Evolutionary conservation across 1,140 invertebrate genomes (phyloP), one percentile per base, ranked within the genome.

Genomic region (Tetranychus urticae): DNA sequence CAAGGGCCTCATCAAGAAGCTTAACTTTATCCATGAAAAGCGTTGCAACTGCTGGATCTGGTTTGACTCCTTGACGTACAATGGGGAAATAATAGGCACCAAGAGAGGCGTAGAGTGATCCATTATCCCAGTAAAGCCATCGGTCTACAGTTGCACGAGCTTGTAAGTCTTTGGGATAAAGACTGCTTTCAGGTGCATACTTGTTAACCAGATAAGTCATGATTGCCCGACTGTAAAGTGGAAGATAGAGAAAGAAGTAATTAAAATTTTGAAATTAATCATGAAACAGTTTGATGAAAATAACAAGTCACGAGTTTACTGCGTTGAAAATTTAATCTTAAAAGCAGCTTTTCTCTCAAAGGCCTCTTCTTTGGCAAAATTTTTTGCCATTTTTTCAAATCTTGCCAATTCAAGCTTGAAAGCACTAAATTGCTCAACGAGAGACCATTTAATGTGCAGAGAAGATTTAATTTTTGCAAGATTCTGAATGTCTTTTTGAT

Each of bases 91-190:
- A n/a, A 56, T 56, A 56, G 36, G 64, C 65, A 1, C 39, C 56
- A n/a, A 59, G 45, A 48, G 66, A 39, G 12, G 56, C 60, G 59
- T 63, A 66, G 2, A 68, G 58, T 6, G 61, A 61, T 12, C 79
- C 80, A 10, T 69, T 65, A 61, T 71, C 69, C 62, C 69, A 71
- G 60, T 70, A 68, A 34, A 71, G 60, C n/a, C 69, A 55, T 56
- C 66, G 59, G 58, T 71, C 69, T 13, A 70, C 66, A n/a, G 67
- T 59, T 13, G 69, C 69, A 48, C 70, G 63, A 54, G 69, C 66
- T 52, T 68, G 64, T 3, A 67, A 63, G 61, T 70, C 67, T 58
- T 64, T 68, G 5, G 70, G 70, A 56, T 70, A 71, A 1, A 71
- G 61, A 13, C 62, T 33, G 34, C 66, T 62, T 55, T 66, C 64